A percentile compares a stretch with the other conserved stretches of the same genome.
Conservation (phyloP, 2,113 vertebrate species). For the Mustela nigripes region DNA sequence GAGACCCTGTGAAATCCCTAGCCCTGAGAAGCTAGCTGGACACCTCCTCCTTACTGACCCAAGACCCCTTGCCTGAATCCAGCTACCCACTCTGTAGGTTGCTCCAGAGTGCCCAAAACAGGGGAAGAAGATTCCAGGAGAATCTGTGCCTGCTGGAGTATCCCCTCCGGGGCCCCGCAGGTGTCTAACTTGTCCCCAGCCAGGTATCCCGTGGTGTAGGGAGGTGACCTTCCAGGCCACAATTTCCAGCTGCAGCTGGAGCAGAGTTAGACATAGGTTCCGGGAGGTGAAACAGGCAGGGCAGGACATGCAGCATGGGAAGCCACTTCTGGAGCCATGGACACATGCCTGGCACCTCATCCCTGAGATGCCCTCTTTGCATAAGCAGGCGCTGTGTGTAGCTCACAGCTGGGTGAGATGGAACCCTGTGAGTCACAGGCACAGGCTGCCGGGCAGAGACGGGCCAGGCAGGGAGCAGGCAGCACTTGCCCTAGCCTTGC, state of each 20-base stretch:
- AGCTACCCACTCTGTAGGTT: constrained; percentile 37
- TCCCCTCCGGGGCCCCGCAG: constrained; percentile 65
- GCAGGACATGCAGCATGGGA: constrained; percentile 89
- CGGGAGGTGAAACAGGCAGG: constrained; percentile 93
- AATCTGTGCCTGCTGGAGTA: constrained; percentile 67
- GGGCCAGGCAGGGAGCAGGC: background rate
- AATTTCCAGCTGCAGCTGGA: constrained; percentile 84
- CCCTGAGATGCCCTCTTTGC: constrained; percentile 87
- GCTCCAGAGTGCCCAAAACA: background rate
- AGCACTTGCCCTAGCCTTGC: background rate
- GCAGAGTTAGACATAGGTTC: constrained; percentile 86
- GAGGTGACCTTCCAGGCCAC: constrained; percentile 76
- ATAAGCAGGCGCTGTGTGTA: constrained; percentile 87
- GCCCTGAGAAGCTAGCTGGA: background rate
- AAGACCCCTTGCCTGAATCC: constrained; percentile 35
- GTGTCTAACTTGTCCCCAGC: rapidly evolving
- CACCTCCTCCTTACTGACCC: background rate
- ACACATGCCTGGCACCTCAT: constrained; percentile 89
- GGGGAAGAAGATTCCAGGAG: constrained; percentile 24
- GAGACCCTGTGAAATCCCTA: background rate
- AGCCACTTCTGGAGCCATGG: constrained; percentile 90
- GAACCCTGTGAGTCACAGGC: constrained; percentile 89
- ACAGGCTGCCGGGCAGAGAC: constrained; percentile 86
- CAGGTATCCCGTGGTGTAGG: constrained; percentile 83
- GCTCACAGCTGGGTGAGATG: constrained; percentile 89